A percentile compares a stretch with the other conserved stretches of the same genome.
phyloP scores from a whole-genome alignment of 2,113 vertebrate species.

The Tympanuchus pallidicinctus region DNA sequence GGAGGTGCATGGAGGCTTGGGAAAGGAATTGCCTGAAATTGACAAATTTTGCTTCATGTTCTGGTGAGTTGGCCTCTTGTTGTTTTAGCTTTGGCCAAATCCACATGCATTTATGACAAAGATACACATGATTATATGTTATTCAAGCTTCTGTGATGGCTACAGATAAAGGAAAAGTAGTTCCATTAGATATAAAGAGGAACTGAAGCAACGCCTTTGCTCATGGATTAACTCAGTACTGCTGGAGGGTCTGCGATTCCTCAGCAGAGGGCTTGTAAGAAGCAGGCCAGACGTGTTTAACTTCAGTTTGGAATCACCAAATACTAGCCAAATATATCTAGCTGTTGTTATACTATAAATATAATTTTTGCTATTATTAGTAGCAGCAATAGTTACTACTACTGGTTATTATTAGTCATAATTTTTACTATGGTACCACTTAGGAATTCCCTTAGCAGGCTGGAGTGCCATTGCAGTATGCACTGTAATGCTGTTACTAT shows the following conservation, averaged over 20 bases:
- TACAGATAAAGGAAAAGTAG: not conserved
- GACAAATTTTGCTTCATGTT: not conserved
- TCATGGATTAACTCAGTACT: rapidly evolving
- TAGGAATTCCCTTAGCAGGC: constrained; percentile 41
- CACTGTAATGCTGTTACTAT: constrained; percentile 27
- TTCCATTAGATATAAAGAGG: not conserved
- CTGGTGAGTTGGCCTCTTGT: not conserved
- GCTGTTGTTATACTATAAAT: constrained; percentile 34
- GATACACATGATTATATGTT: not conserved
- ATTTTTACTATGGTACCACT: constrained; percentile 48
- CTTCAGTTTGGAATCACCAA: constrained; percentile 48
- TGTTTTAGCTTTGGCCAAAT: not conserved
- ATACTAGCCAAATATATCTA: constrained; percentile 29
- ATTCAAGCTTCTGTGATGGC: not conserved
- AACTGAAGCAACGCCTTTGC: not conserved
- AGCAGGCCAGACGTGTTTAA: not conserved
- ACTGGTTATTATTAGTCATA: constrained; percentile 49
- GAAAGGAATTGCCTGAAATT: not conserved
- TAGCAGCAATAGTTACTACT: not conserved
- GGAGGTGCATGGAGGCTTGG: not conserved
- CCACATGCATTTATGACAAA: not conserved
- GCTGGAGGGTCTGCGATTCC: not conserved
- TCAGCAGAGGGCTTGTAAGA: not conserved
- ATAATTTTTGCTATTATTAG: constrained; percentile 51
- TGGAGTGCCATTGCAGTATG: not conserved